Conservation (phyloP, 2,888 invertebrate genomes). For the Caenorhabditis drosophilae region DNA sequence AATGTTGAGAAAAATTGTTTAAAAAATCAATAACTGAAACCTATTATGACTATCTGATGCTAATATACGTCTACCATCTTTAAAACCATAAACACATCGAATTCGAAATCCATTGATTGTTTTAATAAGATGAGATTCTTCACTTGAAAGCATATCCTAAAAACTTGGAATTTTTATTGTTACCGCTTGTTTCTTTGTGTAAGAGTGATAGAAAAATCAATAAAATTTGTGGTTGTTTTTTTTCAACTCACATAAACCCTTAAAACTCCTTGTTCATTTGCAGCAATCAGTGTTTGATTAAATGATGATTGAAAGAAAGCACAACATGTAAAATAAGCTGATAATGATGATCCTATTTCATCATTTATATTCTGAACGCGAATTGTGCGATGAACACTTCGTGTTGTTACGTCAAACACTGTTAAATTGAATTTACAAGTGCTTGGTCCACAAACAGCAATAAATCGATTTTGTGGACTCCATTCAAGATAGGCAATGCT, state of each 20-base stretch:
- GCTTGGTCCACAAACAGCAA: slow-evolving; percentile 48
- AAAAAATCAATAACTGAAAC: background rate
- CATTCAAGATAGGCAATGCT: slow-evolving; percentile 47
- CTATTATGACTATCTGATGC: slow-evolving; percentile 32
- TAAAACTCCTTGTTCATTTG: slow-evolving; percentile 30
- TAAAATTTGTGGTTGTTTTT: background rate
- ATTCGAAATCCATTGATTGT: slow-evolving; percentile 34
- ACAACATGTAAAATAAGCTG: slow-evolving; percentile 9
- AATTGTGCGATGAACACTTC: slow-evolving; percentile 19
- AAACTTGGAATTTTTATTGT: too few relatives aligned
- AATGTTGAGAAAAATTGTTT: background rate
- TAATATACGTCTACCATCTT: slow-evolving; percentile 19
- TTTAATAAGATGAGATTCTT: background rate
- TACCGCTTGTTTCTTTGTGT: slow-evolving; percentile 7
- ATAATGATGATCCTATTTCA: slow-evolving; percentile 4
- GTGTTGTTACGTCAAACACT: slow-evolving; percentile 18
- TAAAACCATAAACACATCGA: slow-evolving; percentile 20
- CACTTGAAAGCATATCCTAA: too few relatives aligned
- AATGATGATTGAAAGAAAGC: slow-evolving; percentile 11
- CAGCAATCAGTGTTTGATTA: slow-evolving; percentile 23
- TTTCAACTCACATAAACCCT: slow-evolving; percentile 22
- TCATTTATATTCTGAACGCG: slow-evolving; percentile 10
- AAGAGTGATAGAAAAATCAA: background rate
- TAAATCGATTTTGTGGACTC: slow-evolving; percentile 44
- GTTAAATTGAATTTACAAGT: slow-evolving; percentile 25